Evolutionary conservation across 2,113 vertebrate species (phyloP), one percentile per base, ranked within the genome.

Genomic region (Piprites chloris): DNA sequence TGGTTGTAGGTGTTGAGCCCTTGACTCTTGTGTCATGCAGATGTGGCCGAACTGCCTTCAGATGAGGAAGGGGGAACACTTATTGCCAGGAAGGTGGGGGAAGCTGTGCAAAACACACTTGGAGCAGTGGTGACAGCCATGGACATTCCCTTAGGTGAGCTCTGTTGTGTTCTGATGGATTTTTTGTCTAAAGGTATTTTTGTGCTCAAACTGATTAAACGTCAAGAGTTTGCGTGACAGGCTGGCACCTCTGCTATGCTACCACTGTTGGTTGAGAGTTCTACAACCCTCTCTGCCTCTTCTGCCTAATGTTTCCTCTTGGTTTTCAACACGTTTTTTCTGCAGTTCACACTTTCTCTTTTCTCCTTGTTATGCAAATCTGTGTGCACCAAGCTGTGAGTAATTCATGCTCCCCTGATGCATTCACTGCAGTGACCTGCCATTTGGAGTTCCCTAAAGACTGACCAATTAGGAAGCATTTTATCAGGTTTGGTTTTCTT

Each of bases 51-150:
- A 35, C 97, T 97, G 27, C 98, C 98, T 96, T 98, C 98, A 53
- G 99, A 99, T 24, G 99, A 99, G 23, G 99, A 99, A 97, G 98
- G 99, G 0, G 98, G 99, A 14, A 99, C 99, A 0, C 97, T 99
- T 95, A 99, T 99, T 33, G 99, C 99, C 85, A 98, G 99, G 96
- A 99, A 99, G 96, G 99, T 99, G 33, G 99, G 99, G 11, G 99
- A 99, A 87, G 99, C 98, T 12, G 99, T 99, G 76, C 99, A 99
- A 98, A 99, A 98, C 97, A 99, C 99, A 1, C 96, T 99, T 46
- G 99, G 99, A 91, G 99, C 99, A 1, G 99, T 99, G 63, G 99
- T 99, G 72, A 99, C 99, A 59, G 99, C 99, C 81, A 99, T 99
- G 35, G 99, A 99, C 98, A 99, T 99, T 98, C 99, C 99, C 85